Evolutionary conservation across 2,113 vertebrate species (phyloP).

Genomic region (Pollachius pollachius): DNA sequence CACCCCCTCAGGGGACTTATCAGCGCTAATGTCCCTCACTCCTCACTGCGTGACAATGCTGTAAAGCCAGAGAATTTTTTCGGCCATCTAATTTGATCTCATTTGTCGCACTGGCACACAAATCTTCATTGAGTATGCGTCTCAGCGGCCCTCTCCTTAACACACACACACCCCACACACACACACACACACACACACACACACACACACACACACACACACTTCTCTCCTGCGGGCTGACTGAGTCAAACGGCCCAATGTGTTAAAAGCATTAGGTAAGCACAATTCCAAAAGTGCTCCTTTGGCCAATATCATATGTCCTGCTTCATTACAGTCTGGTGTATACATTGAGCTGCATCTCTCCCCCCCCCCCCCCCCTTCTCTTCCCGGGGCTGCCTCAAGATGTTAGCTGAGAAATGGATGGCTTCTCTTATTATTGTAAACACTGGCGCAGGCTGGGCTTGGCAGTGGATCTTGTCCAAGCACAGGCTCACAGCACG

Average conservation of each 20-base stretch:
- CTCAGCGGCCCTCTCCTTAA: neutral
- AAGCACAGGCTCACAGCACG: conserved; percentile 22
- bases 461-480: conserved; percentile 29
- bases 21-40: conserved; percentile 32
- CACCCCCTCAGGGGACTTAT: conserved; percentile 21
- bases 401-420: conserved; percentile 64
- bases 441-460: conserved; percentile 30
- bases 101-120: neutral
- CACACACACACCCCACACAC: neutral
- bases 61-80: conserved; percentile 38
- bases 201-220: conserved; percentile 9
- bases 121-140: conserved; percentile 2
- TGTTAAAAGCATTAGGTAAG: conserved; percentile 81
- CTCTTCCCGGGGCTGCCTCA: conserved; percentile 2
- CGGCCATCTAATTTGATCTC: too few species aligned
- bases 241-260: conserved; percentile 70
- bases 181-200: conserved; percentile 25
- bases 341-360: conserved; percentile 67
- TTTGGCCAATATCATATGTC: conserved; percentile 69
- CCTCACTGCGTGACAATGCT: conserved; percentile 44
- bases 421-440: conserved; percentile 60
- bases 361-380: conserved; percentile 41
- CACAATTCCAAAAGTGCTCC: conserved; percentile 69
- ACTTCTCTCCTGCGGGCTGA: conserved; percentile 11
- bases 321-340: conserved; percentile 72